A percentile compares a stretch with the other conserved stretches of the same genome.
These are phyloP conservation scores for Aurelia coerulea DNA, from an alignment of 30 jellyfish, hydroid and myxozoan genomes.

Conservation along the genomic window DNA sequence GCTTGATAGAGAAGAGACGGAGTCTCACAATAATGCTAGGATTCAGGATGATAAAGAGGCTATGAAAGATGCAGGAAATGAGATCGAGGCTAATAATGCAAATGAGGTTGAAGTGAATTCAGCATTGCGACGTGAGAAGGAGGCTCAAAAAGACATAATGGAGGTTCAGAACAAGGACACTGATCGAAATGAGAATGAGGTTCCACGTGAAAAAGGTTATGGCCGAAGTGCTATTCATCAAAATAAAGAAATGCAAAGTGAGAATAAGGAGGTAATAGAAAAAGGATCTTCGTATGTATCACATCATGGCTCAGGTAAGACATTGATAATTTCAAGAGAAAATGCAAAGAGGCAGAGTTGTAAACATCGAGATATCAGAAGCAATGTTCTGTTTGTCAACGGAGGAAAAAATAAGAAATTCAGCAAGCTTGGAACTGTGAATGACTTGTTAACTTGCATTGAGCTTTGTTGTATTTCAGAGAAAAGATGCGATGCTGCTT, in stretches of 20 bases:
- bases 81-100: background rate
- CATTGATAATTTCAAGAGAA: conserved; percentile 25
- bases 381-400: conserved; percentile 44
- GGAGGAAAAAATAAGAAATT: conserved; percentile 65
- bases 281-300: conserved; percentile 55
- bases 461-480: conserved; percentile 74
- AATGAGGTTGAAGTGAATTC: background rate
- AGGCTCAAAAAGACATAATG: background rate
- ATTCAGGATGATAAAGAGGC: background rate
- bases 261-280: conserved; percentile 9
- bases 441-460: conserved; percentile 58
- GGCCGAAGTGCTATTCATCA: background rate
- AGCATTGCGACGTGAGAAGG: background rate
- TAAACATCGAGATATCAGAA: conserved; percentile 26
- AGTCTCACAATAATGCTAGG: background rate
- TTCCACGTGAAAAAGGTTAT: background rate
- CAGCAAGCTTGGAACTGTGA: conserved; percentile 48
- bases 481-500: conserved; percentile 82
- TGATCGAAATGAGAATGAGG: background rate
- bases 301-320: conserved; percentile 14
- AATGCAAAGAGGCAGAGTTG: conserved; percentile 36
- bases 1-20: background rate
- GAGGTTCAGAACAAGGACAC: background rate
- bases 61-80: background rate
- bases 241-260: background rate